Conservation (phyloP, 1,140 invertebrate genomes). For the Brachionus asplanchnoidis region DNA sequence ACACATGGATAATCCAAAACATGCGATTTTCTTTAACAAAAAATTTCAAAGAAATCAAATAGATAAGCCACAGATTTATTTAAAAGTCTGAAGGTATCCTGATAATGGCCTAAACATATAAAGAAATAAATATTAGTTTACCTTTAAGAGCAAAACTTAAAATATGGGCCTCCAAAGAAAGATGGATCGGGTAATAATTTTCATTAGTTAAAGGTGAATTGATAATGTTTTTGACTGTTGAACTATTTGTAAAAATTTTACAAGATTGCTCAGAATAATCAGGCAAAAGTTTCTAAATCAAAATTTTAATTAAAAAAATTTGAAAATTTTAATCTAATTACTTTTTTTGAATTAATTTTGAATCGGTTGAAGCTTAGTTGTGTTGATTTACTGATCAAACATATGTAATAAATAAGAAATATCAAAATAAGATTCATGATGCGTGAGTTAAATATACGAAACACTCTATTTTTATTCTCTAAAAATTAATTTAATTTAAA, state of each 20-base stretch:
- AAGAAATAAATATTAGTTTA: not conserved
- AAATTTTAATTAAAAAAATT: not conserved
- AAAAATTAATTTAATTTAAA: not conserved
- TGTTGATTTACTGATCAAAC: not conserved
- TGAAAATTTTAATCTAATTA: not conserved
- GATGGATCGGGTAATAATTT: not conserved
- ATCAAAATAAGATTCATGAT: not conserved
- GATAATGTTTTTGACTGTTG: not conserved
- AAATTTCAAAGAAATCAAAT: not conserved
- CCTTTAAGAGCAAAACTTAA: not conserved
- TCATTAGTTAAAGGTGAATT: conserved; percentile 17
- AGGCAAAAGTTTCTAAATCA: not conserved
- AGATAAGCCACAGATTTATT: too few relatives aligned
- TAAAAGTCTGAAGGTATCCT: too few relatives aligned
- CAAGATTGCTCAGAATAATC: not conserved
- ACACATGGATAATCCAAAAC: not conserved
- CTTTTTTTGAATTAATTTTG: not conserved
- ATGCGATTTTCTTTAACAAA: not conserved
- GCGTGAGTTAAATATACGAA: not conserved
- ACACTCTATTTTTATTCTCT: not conserved
- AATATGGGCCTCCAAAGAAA: conserved; percentile 1
- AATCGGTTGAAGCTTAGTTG: not conserved
- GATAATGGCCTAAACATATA: not conserved
- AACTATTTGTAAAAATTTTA: not conserved
- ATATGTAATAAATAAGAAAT: not conserved